phyloP scores from a whole-genome alignment of 2,888 invertebrate genomes.

The Galeruca laticollis region DNA sequence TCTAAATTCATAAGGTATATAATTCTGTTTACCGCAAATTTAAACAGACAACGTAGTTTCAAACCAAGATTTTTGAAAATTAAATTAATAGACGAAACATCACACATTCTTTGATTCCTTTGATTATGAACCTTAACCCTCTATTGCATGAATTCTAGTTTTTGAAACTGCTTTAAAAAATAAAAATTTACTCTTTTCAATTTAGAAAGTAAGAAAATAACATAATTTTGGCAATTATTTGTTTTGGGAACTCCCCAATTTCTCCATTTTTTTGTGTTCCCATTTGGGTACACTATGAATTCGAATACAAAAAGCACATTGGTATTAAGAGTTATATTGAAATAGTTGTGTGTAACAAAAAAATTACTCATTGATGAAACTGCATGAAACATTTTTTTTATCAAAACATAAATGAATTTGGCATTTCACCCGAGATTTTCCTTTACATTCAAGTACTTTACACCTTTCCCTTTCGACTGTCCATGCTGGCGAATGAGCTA shows the following conservation, averaged over 20 bases:
- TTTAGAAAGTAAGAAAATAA: conserved; percentile 9
- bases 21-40: too few relatives aligned
- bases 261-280: conserved; percentile 12
- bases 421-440: conserved; percentile 17
- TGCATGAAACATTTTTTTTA: conserved; percentile 13
- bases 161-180: conserved; percentile 7
- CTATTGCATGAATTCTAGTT: conserved; percentile 21
- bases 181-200: background rate
- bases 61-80: too few relatives aligned
- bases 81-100: too few relatives aligned
- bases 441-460: conserved; percentile 11
- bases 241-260: background rate
- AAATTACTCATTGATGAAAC: too few relatives aligned
- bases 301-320: conserved; percentile 14
- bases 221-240: background rate
- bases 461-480: conserved; percentile 24
- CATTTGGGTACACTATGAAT: too few relatives aligned
- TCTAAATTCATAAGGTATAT: too few relatives aligned
- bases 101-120: too few relatives aligned
- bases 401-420: conserved; percentile 12
- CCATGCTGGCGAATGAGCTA: conserved; percentile 17
- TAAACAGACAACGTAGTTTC: too few relatives aligned
- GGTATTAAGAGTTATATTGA: background rate
- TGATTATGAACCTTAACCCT: too few relatives aligned
- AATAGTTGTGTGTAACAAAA: too few relatives aligned